These are phyloP conservation scores for Aspidapion aeneum DNA, from an alignment of 2,888 invertebrate species.

Conservation along the genomic window DNA sequence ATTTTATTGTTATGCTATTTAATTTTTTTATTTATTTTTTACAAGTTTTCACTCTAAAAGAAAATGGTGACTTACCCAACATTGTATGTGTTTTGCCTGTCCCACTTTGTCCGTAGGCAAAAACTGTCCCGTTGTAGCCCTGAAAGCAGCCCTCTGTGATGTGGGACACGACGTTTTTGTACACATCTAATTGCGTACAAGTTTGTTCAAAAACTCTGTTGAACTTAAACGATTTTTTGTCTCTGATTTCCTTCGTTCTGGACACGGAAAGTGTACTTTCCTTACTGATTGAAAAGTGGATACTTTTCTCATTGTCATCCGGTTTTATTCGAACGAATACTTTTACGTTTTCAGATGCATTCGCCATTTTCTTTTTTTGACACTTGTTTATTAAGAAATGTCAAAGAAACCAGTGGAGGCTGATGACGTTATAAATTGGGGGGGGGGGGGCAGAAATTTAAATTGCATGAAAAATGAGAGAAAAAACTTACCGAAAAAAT, in stretches of 20 bases:
- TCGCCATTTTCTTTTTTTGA: too few species aligned
- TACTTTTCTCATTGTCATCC: constrained; percentile 64
- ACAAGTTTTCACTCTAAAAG: too few species aligned
- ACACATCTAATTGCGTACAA: constrained; percentile 85
- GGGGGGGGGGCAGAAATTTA: too few species aligned
- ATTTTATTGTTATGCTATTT: too few species aligned
- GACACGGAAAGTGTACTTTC: neutral
- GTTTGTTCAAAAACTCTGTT: constrained; percentile 85
- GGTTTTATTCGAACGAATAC: constrained; percentile 95
- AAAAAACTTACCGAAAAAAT: too few species aligned
- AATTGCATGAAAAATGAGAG: too few species aligned
- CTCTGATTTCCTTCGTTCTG: constrained; percentile 45
- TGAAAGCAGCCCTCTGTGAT: constrained; percentile 92
- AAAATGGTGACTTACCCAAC: too few species aligned
- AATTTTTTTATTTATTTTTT: too few species aligned
- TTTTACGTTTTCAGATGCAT: constrained; percentile 91
- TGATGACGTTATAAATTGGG: too few species aligned
- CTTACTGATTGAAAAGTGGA: constrained; percentile 10
- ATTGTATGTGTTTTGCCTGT: constrained; percentile 98
- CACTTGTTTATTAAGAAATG: too few species aligned
- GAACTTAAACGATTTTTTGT: constrained; percentile 80
- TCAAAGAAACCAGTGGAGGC: too few species aligned
- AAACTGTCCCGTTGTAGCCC: constrained; percentile 90
- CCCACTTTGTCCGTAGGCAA: constrained; percentile 86
- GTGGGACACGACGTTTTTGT: constrained; percentile 89